These are phyloP conservation scores for Eretmodus cyanostictus DNA, from an alignment of 2,113 vertebrate genomes.

Conservation along the genomic window DNA sequence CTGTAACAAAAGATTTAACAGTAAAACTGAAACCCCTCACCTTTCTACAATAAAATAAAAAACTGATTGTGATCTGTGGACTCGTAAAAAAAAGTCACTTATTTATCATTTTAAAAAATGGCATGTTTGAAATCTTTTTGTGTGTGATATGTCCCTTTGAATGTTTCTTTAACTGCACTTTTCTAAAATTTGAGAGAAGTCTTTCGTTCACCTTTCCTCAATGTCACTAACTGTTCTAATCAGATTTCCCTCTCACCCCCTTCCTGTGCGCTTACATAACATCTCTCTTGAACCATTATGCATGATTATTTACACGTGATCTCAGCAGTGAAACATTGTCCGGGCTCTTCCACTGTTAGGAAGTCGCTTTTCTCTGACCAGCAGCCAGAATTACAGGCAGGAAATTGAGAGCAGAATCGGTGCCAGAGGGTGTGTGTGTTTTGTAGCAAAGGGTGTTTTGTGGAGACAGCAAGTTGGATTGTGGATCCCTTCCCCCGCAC, in stretches of 20 bases:
- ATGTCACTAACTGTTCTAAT: slow-evolving; percentile 19
- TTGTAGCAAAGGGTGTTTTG: slow-evolving; percentile 56
- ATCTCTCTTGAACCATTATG: not conserved
- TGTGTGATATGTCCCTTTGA: not conserved
- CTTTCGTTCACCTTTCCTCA: not conserved
- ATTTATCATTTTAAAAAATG: not conserved
- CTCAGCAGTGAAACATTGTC: slow-evolving; percentile 45
- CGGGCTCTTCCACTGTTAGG: slow-evolving; percentile 50
- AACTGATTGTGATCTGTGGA: not conserved
- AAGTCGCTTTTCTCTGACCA: slow-evolving; percentile 61
- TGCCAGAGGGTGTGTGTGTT: slow-evolving; percentile 64
- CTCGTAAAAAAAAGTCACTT: rapidly evolving
- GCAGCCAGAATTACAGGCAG: slow-evolving; percentile 65
- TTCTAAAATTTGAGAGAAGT: not conserved
- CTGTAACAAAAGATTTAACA: not conserved
- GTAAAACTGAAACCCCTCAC: not conserved
- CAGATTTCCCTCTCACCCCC: not conserved
- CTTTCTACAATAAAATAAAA: not conserved
- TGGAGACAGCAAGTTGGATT: slow-evolving; percentile 62
- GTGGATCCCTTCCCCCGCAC: slow-evolving; percentile 49
- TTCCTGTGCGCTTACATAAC: slow-evolving; percentile 3
- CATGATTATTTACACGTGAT: slow-evolving; percentile 40
- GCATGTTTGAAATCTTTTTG: not conserved
- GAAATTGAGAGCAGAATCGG: slow-evolving; percentile 65
- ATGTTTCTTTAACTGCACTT: not conserved